Base-by-base conservation (phyloP, 2,888 invertebrate genomes). In the Drosophila histrio region DNA sequence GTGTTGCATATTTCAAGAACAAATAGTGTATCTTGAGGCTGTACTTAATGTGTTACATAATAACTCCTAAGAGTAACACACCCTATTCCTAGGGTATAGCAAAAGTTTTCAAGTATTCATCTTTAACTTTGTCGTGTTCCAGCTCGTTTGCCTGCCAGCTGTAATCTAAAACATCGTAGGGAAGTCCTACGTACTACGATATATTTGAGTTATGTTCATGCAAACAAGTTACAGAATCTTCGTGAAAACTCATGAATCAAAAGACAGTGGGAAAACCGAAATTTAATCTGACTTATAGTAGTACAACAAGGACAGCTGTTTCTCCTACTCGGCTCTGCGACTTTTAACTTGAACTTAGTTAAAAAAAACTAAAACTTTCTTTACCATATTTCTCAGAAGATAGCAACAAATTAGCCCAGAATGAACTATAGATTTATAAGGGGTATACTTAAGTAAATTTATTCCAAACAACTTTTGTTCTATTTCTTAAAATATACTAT, bases 41-140 rank as follows among this genome's bases (percentile, higher is more conserved):
- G 36, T 7, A 11, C n/a, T 8, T 11, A 2, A 15, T 3, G 11
- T 22, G 36, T 15, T 24, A 11, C 36, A 52, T 24, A 28, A n/a
- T 39, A 15, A 6, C 17, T 17, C 6, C n/a, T n/a, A 9, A 36
- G 2, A 17, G n/a, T 3, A 13, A 38, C 9, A 28, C 13, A 9
- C 26, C 17, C 36, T 2, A 2, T 19, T 13, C 22, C 1, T 15
- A 34, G 44, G 3, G 24, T 34, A 19, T 34, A 6, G 3, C 3
- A n/a, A 52, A 67, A 59, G 17, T 36, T 50, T 67, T 44, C 24
- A 7, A 43, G 38, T 46, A 59, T 52, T 52, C 32, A 59, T 65
- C n/a, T 41, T 59, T 22, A 43, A 41, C 52, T 65, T 53, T n/a
- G 44, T 61, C 32, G 17, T 50, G 24, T 36, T 26, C 22, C 26